Percentiles rank a stretch among this genome's conserved stretches.
phyloP scores from a whole-genome alignment of 1,140 invertebrate species.

The Anastrepha obliqua region DNA sequence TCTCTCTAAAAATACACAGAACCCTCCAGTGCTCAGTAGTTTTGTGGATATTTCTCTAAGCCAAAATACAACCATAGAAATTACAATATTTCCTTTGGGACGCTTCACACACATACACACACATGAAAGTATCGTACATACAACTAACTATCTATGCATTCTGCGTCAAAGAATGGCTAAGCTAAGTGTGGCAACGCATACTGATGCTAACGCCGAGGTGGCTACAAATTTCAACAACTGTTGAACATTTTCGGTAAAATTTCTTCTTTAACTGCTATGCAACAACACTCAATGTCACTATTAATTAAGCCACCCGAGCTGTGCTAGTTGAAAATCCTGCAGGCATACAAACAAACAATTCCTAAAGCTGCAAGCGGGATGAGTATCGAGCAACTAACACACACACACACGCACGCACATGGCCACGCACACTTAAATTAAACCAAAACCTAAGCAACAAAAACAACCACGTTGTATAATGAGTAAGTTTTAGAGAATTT shows the following conservation, averaged over 20 bases:
- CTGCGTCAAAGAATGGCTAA: no score
- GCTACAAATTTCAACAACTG: not conserved
- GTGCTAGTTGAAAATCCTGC: not conserved
- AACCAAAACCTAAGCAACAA: not conserved
- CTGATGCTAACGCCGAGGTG: not conserved
- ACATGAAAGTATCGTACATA: no score
- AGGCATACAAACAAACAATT: not conserved
- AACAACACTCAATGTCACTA: constrained; percentile 18
- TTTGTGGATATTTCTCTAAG: no score
- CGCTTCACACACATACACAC: no score
- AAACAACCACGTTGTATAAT: constrained; percentile 9
- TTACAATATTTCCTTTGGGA: no score
- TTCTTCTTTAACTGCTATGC: not conserved
- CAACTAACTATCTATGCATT: no score
- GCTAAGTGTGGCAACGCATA: no score
- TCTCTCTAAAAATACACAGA: no score
- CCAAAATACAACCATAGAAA: no score
- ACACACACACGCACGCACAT: not conserved
- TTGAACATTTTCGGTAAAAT: not conserved
- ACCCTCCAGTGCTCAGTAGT: no score
- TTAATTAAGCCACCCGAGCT: constrained; percentile 6
- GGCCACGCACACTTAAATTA: not conserved
- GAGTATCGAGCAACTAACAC: not conserved
- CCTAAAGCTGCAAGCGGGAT: not conserved
- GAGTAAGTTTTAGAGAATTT: constrained; percentile 20